Base-by-base conservation (phyloP, 1,140 invertebrate genomes). In the Venustaconcha ellipsiformis region DNA sequence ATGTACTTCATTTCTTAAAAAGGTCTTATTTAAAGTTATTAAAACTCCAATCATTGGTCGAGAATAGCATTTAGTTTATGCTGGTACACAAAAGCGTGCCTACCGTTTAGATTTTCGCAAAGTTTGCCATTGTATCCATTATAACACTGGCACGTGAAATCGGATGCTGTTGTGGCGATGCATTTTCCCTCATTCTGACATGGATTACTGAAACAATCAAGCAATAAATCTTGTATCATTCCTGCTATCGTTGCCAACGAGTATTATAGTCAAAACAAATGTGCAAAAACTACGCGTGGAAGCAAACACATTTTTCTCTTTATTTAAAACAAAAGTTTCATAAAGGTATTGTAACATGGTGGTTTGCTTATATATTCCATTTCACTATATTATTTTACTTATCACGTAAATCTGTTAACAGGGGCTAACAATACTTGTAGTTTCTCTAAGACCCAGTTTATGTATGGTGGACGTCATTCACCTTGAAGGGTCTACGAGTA, bases 141-240 rank as follows among this genome's bases (percentile, higher is more conserved):
- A 30, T 82, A 77, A 58, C 78, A 79, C 3, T 72, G 4, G 70
- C 80, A 82, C 57, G 67, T 75, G 30, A 71, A 79, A 1, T 12
- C 65, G 14, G 66, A 60, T 3, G 72, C 74, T 14, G 72, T 67
- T 17, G 70, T 20, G 59, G 80, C 80, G n/a, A 82, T 70, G 67
- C 80, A 82, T 18, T 76, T 73, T 20, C 78, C 80, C 26, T 82
- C 80, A 62, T 82, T 73, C 56, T 68, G 57, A 77, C 80, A 82
- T 1, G 78, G 77, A 56, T 67, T 67, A 12, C 63, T 70, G 48
- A 62, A 69, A 74, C 56, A 20, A 67, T 15, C 60, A 17, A 72
- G 18, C 5, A 37, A 14, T 37, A 57, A 64, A 14, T 14, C 14
- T 48, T 37, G 37, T n/a, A n/a, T 58, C 18, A 15, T 18, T 57